Percentiles rank a stretch among this genome's conserved stretches.
phyloP scores from a whole-genome alignment of 2,113 vertebrate species.

The Chamaetylas fuelleborni region DNA sequence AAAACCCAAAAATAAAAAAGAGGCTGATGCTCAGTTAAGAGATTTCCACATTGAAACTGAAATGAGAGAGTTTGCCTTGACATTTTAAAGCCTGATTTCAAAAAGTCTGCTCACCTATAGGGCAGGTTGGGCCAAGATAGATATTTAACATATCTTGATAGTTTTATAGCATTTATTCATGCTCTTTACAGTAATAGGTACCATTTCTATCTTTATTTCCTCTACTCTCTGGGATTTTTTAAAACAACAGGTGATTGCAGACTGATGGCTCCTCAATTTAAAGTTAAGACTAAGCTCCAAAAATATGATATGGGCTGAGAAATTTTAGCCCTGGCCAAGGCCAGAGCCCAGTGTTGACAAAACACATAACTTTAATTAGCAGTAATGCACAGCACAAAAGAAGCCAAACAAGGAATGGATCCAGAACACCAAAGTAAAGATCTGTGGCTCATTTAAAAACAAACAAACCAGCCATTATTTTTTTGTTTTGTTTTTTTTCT shows the following conservation, averaged over 20 bases:
- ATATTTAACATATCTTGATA: neutral
- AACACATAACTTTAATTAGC: neutral
- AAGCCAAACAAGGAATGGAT: neutral
- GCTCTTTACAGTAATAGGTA: neutral
- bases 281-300: neutral
- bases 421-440: neutral
- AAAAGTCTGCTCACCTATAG: neutral
- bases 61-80: neutral
- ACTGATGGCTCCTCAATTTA: neutral
- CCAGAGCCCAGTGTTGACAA: neutral
- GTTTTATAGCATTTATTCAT: neutral
- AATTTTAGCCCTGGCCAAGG: neutral
- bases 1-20: neutral
- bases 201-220: neutral
- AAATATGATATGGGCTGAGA: neutral
- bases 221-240: neutral
- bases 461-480: neutral
- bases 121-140: neutral
- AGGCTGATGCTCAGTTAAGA: neutral
- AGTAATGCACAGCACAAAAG: neutral
- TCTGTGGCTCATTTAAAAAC: neutral
- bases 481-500: neutral
- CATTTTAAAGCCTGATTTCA: neutral
- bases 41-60: neutral
- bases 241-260: neutral